These are phyloP conservation scores for Zoanthus sociatus DNA, from an alignment of 92 coral and sea anemone genomes.

Conservation along the genomic window DNA sequence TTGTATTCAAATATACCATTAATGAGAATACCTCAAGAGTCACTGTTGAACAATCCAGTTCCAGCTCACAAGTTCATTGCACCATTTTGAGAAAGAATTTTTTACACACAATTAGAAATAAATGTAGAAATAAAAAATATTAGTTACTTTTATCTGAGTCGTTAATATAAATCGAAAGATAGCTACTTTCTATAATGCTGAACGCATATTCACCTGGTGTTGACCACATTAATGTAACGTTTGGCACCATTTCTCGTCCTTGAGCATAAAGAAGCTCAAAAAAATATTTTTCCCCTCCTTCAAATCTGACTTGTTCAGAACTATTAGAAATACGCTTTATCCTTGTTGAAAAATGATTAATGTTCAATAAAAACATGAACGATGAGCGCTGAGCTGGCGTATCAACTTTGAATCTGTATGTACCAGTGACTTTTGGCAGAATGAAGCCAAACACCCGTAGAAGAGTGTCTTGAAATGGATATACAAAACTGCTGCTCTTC, in stretches of 20 bases:
- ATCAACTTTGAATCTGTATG: slow-evolving; percentile 23
- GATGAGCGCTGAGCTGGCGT: not conserved
- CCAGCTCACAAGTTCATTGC: no score
- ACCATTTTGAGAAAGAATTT: no score
- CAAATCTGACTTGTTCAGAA: slow-evolving; percentile 10
- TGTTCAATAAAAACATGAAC: not conserved
- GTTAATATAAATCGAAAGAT: slow-evolving; percentile 18
- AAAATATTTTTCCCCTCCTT: slow-evolving; percentile 27
- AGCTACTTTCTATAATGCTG: slow-evolving; percentile 9
- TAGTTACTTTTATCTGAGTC: slow-evolving; percentile 17
- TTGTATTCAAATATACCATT: no score
- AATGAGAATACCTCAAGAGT: no score
- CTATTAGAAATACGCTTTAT: not conserved
- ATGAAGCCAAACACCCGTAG: slow-evolving; percentile 50
- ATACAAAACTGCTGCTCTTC: not conserved
- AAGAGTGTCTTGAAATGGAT: slow-evolving; percentile 8
- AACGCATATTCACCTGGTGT: slow-evolving; percentile 37
- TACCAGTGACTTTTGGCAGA: slow-evolving; percentile 46
- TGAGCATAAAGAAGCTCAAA: slow-evolving; percentile 42
- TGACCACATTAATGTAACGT: slow-evolving; percentile 37
- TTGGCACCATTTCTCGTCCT: not conserved
- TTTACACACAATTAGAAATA: no score
- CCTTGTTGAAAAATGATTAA: not conserved
- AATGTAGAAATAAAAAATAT: no score
- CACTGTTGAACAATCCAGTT: no score